Percentiles rank a stretch among this genome's conserved stretches.
Conservation (phyloP, 2,888 invertebrate species). For the Hemistola chrysoprasaria region DNA sequence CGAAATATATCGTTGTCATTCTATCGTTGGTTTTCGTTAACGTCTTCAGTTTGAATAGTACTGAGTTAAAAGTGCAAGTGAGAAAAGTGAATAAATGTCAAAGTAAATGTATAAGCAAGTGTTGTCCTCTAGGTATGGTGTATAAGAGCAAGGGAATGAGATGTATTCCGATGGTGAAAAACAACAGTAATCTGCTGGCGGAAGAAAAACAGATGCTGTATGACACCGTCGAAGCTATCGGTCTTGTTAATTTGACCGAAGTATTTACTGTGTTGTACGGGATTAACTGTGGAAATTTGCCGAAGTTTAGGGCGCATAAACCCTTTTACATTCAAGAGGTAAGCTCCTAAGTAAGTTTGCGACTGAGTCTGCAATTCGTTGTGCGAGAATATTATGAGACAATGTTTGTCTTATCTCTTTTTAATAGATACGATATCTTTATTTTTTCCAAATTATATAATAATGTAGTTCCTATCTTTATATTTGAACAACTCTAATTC, state of each 20-base stretch:
- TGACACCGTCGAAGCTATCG: constrained; percentile 6
- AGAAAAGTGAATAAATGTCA: constrained; percentile 24
- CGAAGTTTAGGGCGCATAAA: constrained; percentile 9
- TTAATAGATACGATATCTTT: too few relatives aligned
- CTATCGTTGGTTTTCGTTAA: not conserved
- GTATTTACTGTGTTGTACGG: constrained; percentile 31
- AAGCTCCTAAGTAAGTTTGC: too few relatives aligned
- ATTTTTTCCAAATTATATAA: too few relatives aligned
- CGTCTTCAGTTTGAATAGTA: constrained; percentile 10
- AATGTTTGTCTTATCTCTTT: too few relatives aligned
- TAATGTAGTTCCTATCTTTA: too few relatives aligned
- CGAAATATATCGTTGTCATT: not conserved
- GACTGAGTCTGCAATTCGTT: too few relatives aligned
- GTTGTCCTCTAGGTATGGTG: constrained; percentile 44
- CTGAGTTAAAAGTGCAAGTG: constrained; percentile 9
- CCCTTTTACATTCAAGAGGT: constrained; percentile 38
- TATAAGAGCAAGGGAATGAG: constrained; percentile 17
- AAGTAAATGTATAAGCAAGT: constrained; percentile 46
- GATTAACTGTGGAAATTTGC: constrained; percentile 30
- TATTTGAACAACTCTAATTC: too few relatives aligned
- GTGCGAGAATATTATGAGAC: too few relatives aligned
- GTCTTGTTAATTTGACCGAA: constrained; percentile 24
- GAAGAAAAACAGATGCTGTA: constrained; percentile 26
- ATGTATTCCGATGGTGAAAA: constrained; percentile 15
- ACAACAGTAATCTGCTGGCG: constrained; percentile 19